Conservation (phyloP, 2,797 vertebrate species). For the Sebastes cheni region DNA sequence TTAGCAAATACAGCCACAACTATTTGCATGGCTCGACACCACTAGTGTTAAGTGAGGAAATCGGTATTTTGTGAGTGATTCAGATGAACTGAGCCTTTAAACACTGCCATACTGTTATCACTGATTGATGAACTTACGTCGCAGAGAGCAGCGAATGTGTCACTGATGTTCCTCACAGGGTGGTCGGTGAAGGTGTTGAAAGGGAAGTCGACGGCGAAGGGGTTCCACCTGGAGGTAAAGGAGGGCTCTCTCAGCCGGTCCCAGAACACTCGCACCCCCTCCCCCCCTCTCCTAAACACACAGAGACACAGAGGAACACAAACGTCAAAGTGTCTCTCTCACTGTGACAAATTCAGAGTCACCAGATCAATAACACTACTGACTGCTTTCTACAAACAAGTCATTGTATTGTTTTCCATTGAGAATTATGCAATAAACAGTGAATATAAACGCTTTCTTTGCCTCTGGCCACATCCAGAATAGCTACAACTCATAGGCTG, state of each 20-base stretch:
- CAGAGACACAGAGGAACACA: not conserved
- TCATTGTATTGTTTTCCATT: not conserved
- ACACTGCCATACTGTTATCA: not conserved
- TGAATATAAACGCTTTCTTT: not conserved
- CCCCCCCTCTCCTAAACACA: slow-evolving; percentile 81
- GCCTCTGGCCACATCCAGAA: slow-evolving; percentile 24
- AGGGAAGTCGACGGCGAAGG: slow-evolving; percentile 80
- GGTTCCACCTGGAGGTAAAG: slow-evolving; percentile 85
- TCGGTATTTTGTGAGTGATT: not conserved
- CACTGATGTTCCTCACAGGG: slow-evolving; percentile 71
- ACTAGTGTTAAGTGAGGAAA: not conserved
- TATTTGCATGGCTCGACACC: not conserved
- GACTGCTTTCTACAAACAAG: not conserved
- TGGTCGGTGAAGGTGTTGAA: slow-evolving; percentile 84
- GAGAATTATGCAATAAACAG: not conserved
- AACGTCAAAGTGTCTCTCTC: not conserved
- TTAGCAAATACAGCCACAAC: not conserved
- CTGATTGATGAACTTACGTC: slow-evolving; percentile 69
- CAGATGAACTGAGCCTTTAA: not conserved
- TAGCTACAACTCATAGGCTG: slow-evolving; percentile 3
- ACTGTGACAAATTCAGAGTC: slow-evolving; percentile 1
- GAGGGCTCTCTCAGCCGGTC: slow-evolving; percentile 81
- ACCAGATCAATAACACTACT: slow-evolving; percentile 6
- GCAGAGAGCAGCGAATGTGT: slow-evolving; percentile 74
- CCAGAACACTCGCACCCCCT: slow-evolving; percentile 83